These are phyloP conservation scores for Synanthedon myopaeformis DNA, from an alignment of 2,888 invertebrate species.

Conservation along the genomic window DNA sequence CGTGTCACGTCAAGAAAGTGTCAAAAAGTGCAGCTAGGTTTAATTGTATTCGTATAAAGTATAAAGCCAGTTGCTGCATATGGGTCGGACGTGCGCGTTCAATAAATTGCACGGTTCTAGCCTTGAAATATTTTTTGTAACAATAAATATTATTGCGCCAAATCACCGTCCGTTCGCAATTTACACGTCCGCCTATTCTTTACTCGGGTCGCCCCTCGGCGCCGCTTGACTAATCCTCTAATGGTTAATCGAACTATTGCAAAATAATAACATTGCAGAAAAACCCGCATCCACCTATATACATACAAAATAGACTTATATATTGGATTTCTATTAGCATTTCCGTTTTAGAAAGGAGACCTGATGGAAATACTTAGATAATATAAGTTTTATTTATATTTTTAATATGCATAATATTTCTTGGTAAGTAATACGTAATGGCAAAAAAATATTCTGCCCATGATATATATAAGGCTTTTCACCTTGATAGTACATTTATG, in stretches of 20 bases:
- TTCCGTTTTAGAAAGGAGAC: neutral
- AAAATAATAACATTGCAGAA: constrained; percentile 15
- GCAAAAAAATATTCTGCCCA: no score
- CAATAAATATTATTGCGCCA: constrained; percentile 4
- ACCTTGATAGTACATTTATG: no score
- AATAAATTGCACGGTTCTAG: neutral
- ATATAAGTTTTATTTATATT: no score
- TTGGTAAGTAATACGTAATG: no score
- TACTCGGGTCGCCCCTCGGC: constrained; percentile 6
- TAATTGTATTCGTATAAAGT: no score
- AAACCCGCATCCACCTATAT: neutral
- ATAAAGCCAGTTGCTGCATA: no score
- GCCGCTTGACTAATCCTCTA: constrained; percentile 9
- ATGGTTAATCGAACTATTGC: constrained; percentile 10
- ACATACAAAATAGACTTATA: neutral
- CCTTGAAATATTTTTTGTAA: constrained; percentile 1
- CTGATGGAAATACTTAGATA: no score
- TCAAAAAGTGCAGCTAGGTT: no score
- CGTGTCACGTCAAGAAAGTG: no score
- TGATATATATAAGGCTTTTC: no score
- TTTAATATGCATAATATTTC: no score
- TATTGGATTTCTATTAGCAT: neutral
- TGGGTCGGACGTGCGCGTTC: neutral
- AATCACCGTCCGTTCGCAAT: constrained; percentile 5
- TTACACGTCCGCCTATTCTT: constrained; percentile 15